These are phyloP conservation scores for Tetropium fuscum DNA, from an alignment of 2,888 invertebrate genomes.

Conservation along the genomic window DNA sequence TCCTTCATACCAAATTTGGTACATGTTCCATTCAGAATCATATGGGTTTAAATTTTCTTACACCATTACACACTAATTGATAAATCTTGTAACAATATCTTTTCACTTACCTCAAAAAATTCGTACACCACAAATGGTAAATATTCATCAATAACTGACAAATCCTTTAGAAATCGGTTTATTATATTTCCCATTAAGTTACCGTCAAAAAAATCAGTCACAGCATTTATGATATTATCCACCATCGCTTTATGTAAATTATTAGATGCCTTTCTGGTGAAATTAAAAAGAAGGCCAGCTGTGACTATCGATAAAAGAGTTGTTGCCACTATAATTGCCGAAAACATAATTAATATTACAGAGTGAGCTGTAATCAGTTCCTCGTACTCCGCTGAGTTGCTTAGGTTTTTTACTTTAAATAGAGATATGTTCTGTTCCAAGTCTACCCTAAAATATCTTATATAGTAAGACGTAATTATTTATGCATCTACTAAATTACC, in stretches of 20 bases:
- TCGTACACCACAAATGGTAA: slow-evolving; percentile 43
- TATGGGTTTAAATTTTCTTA: too few species aligned
- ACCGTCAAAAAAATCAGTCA: slow-evolving; percentile 54
- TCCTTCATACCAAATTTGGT: too few species aligned
- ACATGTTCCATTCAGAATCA: too few species aligned
- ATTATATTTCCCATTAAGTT: slow-evolving; percentile 58
- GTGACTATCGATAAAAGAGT: slow-evolving; percentile 32
- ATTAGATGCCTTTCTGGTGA: slow-evolving; percentile 40
- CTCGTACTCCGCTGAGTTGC: slow-evolving; percentile 15
- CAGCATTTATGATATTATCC: slow-evolving; percentile 67
- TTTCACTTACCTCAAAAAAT: slow-evolving; percentile 37
- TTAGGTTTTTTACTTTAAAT: slow-evolving; percentile 20
- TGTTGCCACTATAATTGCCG: slow-evolving; percentile 24
- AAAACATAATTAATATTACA: slow-evolving; percentile 29
- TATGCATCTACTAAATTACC: slow-evolving; percentile 40
- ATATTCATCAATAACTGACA: slow-evolving; percentile 75
- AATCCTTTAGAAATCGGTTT: slow-evolving; percentile 76
- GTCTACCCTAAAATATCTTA: slow-evolving; percentile 37
- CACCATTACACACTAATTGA: too few species aligned
- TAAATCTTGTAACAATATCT: background rate
- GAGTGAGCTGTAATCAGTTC: slow-evolving; percentile 7
- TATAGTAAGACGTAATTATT: too few species aligned
- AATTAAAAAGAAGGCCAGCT: slow-evolving; percentile 37
- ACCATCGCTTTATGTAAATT: slow-evolving; percentile 75
- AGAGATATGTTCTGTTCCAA: slow-evolving; percentile 32